Base-by-base conservation (phyloP, 2,888 invertebrate genomes). In the Eristalinus aeneus region DNA sequence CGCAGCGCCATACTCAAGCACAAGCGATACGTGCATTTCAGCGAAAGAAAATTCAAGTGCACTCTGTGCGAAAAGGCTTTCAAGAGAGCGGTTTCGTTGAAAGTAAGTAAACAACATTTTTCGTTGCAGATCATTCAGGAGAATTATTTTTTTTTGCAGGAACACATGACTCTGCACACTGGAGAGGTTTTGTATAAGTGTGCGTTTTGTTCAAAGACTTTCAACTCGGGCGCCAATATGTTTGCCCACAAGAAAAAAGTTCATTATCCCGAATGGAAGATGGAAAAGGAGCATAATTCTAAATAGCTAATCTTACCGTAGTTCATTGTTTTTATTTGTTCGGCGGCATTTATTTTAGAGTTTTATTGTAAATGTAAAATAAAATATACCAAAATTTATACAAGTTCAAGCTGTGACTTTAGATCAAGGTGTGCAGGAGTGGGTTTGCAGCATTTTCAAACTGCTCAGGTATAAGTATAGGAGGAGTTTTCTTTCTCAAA, bases 161-260 rank as follows among this genome's bases (percentile, higher is more conserved):
- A 89, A 61, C 89, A 89, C 56, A 88, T 89, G 83, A 86, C 89
- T 1, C 36, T 88, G 12, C 89, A 89, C 63, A 89, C 89, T 1
- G 88, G 89, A 1, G 89, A 89, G 63, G 87, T 88, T 10, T 58
- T 89, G 20, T 89, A 89, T 36, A 88, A 80, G 10, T 89, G 89
- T 34, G 72, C 87, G 1, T 89, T 88, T 73, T 89, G 89, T 71
- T 65, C 88, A 20, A 89, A 88, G 87, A 89, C 89, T 1, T 89
- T 89, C 32, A 89, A 89, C 82, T 88, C 89, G 0, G 88, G 86
- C 11, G 89, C 88, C 0, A 89, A 89, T 86, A 89, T 89, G 89
- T 88, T 88, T 84, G 84, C 89, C 1, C 89, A 89, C 74, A 86
- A 88, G 23, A 89, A 89, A 36, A 89, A 88, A 58, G 71, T 75